Conservation (phyloP, 1,140 invertebrate species). For the Steinernema khuongi region DNA sequence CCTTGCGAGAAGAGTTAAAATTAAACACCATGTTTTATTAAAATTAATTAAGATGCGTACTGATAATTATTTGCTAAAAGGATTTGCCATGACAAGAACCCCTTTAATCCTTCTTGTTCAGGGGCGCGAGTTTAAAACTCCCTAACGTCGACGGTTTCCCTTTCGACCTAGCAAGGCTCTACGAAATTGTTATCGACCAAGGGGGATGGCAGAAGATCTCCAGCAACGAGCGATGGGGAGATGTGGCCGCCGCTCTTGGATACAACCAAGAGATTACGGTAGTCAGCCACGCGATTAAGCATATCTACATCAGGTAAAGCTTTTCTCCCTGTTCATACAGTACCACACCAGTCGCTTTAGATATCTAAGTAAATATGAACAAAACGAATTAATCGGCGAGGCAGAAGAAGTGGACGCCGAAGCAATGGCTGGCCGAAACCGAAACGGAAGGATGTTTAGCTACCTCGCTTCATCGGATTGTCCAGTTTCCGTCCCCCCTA, state of each 20-base stretch:
- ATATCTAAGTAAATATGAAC: slow-evolving; percentile 53
- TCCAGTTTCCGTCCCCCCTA: slow-evolving; percentile 30
- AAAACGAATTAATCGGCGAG: slow-evolving; percentile 46
- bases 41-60: no score
- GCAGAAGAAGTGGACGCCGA: slow-evolving; percentile 51
- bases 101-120: not conserved
- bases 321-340: slow-evolving; percentile 17
- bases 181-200: not conserved
- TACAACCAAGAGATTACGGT: slow-evolving; percentile 40
- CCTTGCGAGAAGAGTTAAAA: no score
- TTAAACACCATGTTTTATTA: no score
- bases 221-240: slow-evolving; percentile 46
- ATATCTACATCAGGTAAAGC: slow-evolving; percentile 49
- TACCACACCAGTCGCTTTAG: slow-evolving; percentile 1
- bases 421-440: slow-evolving; percentile 32
- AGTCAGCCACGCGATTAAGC: slow-evolving; percentile 47
- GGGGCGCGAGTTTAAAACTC: not conserved
- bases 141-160: not conserved
- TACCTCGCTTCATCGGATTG: slow-evolving; percentile 38
- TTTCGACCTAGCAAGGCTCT: not conserved
- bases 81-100: no score
- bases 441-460: slow-evolving; percentile 26
- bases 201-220: slow-evolving; percentile 19
- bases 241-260: slow-evolving; percentile 39
- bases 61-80: not conserved